Evolutionary conservation across 2,113 vertebrate genomes (phyloP), one percentile per base, ranked within the genome.

Genomic region (Arizona elegans): DNA sequence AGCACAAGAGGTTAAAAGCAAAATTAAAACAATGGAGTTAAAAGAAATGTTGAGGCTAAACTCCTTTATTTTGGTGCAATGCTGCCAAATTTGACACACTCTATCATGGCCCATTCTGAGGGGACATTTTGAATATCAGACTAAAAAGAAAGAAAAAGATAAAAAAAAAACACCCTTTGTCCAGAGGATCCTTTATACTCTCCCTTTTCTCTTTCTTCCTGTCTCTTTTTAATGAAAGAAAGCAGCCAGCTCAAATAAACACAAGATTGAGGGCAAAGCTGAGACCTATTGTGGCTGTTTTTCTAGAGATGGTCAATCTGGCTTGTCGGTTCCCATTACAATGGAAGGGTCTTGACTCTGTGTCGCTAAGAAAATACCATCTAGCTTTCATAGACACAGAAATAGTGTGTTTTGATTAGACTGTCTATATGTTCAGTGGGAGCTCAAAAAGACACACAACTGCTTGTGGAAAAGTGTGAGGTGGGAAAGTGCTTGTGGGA

Each of bases 301-400:
- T 92, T 17, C 58, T 85, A 87, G 50, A 65, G 93, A 85, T 7
- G 53, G 59, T 33, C 70, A 15, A 88, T 33, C 75, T 85, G 1
- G 5, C 29, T 65, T 88, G 89, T 88, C 91, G 70, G 90, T 53
- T 92, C 59, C 47, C 10, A 8, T 58, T 38, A 85, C 58, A 87
- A 38, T 58, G 17, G 23, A n/a, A 26, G 24, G 85, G 19, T 53
- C 92, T 92, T 47, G 29, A 92, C 19, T 87, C 88, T 6, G 29
- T 53, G 12, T 87, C 86, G 17, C 38, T 10, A 17, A 1, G 58
- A n/a, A 59, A 91, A 81, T n/a, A 8, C 0, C 50, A 85, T 47
- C 38, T 13, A 33, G 55, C 65, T 81, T 65, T 38, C 3, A 47
- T 0, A 58, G 91, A 6, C 29, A 1, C 26, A 3, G 43, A 29